A percentile compares a stretch with the other conserved stretches of the same genome.
Evolutionary conservation across 1,140 invertebrate genomes (phyloP).

Genomic region (Drosophila nebulosa): DNA sequence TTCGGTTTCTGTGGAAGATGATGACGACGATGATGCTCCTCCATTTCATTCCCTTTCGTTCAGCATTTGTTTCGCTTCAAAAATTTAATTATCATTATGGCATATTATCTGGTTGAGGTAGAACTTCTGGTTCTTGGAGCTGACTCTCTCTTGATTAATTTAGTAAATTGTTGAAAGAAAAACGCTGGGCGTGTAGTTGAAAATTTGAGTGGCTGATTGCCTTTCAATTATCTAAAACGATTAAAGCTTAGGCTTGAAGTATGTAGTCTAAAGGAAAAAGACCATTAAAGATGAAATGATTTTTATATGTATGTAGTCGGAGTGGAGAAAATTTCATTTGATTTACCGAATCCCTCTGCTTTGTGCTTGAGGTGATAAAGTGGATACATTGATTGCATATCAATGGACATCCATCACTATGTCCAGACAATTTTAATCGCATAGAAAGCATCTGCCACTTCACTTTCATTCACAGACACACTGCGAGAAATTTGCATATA

Average conservation of each 20-base stretch:
- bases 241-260: neutral
- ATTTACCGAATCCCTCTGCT: slow-evolving; percentile 10
- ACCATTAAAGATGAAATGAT: neutral
- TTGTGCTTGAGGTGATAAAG: neutral
- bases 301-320: neutral
- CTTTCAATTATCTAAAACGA: slow-evolving; percentile 6
- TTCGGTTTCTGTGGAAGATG: slow-evolving; percentile 53
- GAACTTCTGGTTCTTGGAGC: slow-evolving; percentile 2
- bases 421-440: slow-evolving; percentile 41
- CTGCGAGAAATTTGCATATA: slow-evolving; percentile 40
- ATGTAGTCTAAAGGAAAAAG: neutral
- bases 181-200: slow-evolving; percentile 14
- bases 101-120: slow-evolving; percentile 32
- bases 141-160: slow-evolving; percentile 47
- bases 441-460: slow-evolving; percentile 44
- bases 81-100: slow-evolving; percentile 71
- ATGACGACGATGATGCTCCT: slow-evolving; percentile 6
- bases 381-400: slow-evolving; percentile 2
- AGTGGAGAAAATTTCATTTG: slow-evolving; percentile 9
- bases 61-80: slow-evolving; percentile 33
- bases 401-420: slow-evolving; percentile 45
- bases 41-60: neutral
- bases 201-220: neutral
- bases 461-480: slow-evolving; percentile 24
- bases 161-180: slow-evolving; percentile 27